Base-by-base conservation (phyloP, 2,113 vertebrate species). In the Struthio camelus region DNA sequence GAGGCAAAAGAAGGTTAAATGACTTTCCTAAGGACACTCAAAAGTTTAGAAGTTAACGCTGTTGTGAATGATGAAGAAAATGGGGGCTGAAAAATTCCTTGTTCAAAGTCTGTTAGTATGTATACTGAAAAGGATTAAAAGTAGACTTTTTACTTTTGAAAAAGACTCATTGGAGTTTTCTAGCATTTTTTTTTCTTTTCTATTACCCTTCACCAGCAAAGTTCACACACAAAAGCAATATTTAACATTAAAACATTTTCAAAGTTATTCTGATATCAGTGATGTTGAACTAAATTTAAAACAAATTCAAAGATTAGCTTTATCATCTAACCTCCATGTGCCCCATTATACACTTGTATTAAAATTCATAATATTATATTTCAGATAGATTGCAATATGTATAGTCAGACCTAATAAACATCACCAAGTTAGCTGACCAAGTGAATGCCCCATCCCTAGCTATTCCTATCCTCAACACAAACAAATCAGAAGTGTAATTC, bases 1-100 rank as follows among this genome's bases (percentile, higher is more conserved):
- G 80, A 94, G 88, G 72, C 59, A 96, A 79, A 91, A 58, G 23
- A 78, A 32, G 27, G 25, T 81, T 53, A 87, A 81, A 56, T 48
- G 56, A 83, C 56, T 83, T n/a, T 2, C 40, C 92, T 22, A 64
- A 93, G 67, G 58, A 59, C 51, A 86, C 32, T 24, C 58, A 28
- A 50, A 85, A 78, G 56, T 80, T 36, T 38, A 46, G 46, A 90
- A 90, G 54, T 54, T 54, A 4, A 62, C 2, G 4, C 34, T 77
- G 23, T 19, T 80, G 30, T 64, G 64, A 83, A 40, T 20, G 44
- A 62, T 13, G 69, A 75, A 24, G 15, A 53, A 59, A 5, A 66
- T 6, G 86, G 54, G 32, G 46, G 44, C 24, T 90, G 71, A 83
- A 87, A 53, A 93, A 58, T 4, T 24, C 44, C 28, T 48, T 83